These are phyloP conservation scores for Anticlea derivata DNA, from an alignment of 2,888 invertebrate species.

Conservation along the genomic window DNA sequence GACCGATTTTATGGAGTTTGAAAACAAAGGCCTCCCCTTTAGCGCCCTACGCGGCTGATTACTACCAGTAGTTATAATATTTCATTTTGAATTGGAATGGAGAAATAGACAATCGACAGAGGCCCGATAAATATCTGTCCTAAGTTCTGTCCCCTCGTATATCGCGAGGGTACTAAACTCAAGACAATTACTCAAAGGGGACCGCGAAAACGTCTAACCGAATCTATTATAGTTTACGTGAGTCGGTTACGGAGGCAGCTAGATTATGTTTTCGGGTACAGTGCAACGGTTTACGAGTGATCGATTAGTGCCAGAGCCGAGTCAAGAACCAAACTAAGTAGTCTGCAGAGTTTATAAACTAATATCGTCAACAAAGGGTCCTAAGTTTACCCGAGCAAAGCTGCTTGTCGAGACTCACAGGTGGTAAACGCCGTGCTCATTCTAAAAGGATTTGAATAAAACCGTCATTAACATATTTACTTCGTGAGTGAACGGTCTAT, in stretches of 20 bases:
- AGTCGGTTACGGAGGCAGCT: slow-evolving; percentile 34
- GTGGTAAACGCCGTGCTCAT: slow-evolving; percentile 32
- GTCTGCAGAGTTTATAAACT: slow-evolving; percentile 20
- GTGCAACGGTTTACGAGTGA: slow-evolving; percentile 24
- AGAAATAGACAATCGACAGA: slow-evolving; percentile 20
- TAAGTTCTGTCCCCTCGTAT: slow-evolving; percentile 31
- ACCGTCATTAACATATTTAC: slow-evolving; percentile 33
- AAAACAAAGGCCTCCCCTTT: too few relatives aligned
- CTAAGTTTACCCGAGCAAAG: slow-evolving; percentile 23
- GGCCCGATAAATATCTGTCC: slow-evolving; percentile 26
- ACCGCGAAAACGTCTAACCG: slow-evolving; percentile 36
- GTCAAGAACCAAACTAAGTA: slow-evolving; percentile 11
- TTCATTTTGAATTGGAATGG: slow-evolving; percentile 13
- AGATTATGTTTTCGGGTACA: slow-evolving; percentile 26
- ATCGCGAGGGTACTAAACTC: slow-evolving; percentile 32
- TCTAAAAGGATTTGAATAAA: slow-evolving; percentile 34
- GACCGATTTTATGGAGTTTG: too few relatives aligned
- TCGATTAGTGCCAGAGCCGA: slow-evolving; percentile 20
- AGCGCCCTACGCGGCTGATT: background rate
- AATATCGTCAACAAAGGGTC: slow-evolving; percentile 26
- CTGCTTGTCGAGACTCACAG: slow-evolving; percentile 25
- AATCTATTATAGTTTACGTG: slow-evolving; percentile 39
- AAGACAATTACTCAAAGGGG: slow-evolving; percentile 43
- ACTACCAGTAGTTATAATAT: background rate
- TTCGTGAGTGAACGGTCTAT: slow-evolving; percentile 33